Evolutionary conservation across 2,797 vertebrate species (phyloP).

Genomic region (Lateolabrax maculatus): DNA sequence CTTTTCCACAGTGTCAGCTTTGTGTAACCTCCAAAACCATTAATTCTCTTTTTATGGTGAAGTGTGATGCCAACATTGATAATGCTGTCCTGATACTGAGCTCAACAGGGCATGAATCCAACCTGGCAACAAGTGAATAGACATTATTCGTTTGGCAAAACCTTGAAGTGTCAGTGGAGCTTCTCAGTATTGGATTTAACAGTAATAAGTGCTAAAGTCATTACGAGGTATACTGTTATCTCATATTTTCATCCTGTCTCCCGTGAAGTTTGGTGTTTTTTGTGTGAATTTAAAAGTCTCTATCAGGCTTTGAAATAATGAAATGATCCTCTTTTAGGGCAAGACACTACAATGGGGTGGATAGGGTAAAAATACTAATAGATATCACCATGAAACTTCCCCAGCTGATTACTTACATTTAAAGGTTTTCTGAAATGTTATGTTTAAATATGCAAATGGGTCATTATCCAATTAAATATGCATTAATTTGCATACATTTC

Average conservation of each 20-base stretch:
- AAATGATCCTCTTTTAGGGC: background rate
- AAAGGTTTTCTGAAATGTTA: too few relatives aligned
- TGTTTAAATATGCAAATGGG: too few relatives aligned
- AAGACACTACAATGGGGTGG: too few relatives aligned
- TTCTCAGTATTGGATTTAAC: conserved; percentile 4
- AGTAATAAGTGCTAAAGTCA: conserved; percentile 4
- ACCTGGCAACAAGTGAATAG: conserved; percentile 4
- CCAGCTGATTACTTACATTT: too few relatives aligned
- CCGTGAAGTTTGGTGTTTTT: background rate
- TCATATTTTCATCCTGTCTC: background rate
- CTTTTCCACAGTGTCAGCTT: conserved; percentile 25
- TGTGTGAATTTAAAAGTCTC: background rate
- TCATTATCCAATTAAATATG: too few relatives aligned
- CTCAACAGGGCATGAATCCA: conserved; percentile 14
- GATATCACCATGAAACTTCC: too few relatives aligned
- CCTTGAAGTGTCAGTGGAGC: conserved; percentile 14
- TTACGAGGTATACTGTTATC: background rate
- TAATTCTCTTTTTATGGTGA: conserved; percentile 22
- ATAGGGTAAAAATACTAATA: too few relatives aligned
- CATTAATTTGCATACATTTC: too few relatives aligned
- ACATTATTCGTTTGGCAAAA: conserved; percentile 6
- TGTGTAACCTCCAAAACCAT: conserved; percentile 20
- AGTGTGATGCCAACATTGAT: conserved; percentile 36
- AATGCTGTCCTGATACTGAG: conserved; percentile 3
- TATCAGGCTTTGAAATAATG: too few relatives aligned